phyloP scores from a whole-genome alignment of 2,888 invertebrate genomes.

The Sipha maydis region DNA sequence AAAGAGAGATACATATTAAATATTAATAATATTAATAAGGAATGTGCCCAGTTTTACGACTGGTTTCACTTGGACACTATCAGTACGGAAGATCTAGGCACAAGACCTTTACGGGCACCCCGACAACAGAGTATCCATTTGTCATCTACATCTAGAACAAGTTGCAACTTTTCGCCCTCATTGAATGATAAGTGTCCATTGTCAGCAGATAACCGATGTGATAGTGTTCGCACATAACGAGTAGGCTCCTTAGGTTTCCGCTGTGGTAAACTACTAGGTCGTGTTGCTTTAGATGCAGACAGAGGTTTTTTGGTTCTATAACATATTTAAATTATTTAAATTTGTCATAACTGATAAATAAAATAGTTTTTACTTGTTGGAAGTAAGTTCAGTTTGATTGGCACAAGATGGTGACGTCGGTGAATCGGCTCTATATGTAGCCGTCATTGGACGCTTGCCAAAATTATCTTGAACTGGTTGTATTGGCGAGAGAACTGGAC shows the following conservation, averaged over 20 bases:
- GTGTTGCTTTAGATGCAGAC: conserved; percentile 67
- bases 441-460: conserved; percentile 29
- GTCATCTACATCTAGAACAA: conserved; percentile 80
- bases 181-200: conserved; percentile 82
- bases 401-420: conserved; percentile 63
- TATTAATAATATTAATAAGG: conserved; percentile 31
- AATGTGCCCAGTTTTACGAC: conserved; percentile 33
- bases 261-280: conserved; percentile 79
- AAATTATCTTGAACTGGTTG: conserved; percentile 64
- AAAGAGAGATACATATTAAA: conserved; percentile 25
- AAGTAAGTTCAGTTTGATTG: conserved; percentile 66
- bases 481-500: conserved; percentile 78
- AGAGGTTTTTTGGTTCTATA: conserved; percentile 61
- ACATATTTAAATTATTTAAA: not conserved
- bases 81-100: conserved; percentile 76
- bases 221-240: conserved; percentile 78
- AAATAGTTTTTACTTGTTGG: conserved; percentile 55
- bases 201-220: conserved; percentile 80
- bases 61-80: conserved; percentile 48
- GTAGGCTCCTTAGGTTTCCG: conserved; percentile 67
- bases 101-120: conserved; percentile 81
- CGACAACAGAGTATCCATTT: conserved; percentile 81
- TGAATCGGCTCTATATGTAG: conserved; percentile 51
- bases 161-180: conserved; percentile 78
- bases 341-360: conserved; percentile 66